A percentile compares a stretch with the other conserved stretches of the same genome.
Evolutionary conservation across 1,140 invertebrate species (phyloP).

Genomic region (Atopsyche davidsoni): DNA sequence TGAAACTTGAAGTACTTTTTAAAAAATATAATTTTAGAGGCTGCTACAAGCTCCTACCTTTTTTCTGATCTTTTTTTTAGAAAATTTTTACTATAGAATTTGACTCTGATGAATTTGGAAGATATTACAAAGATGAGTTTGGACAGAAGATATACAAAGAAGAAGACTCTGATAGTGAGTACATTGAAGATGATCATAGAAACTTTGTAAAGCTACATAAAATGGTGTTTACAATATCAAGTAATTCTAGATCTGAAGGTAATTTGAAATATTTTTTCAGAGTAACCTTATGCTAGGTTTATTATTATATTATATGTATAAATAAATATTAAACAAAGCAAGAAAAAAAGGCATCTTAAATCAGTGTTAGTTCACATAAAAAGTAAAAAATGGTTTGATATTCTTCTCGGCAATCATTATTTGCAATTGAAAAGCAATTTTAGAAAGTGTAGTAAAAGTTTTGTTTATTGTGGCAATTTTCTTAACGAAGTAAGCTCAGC

Average conservation of each 20-base stretch:
- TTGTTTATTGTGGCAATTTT: too few relatives aligned
- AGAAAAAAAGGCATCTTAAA: background rate
- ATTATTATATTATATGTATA: background rate
- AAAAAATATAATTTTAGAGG: too few relatives aligned
- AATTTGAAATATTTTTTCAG: background rate
- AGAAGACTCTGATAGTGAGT: slow-evolving; percentile 8
- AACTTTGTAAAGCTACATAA: slow-evolving; percentile 7
- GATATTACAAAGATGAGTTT: slow-evolving; percentile 7
- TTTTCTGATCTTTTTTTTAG: too few relatives aligned
- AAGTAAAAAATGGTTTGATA: too few relatives aligned
- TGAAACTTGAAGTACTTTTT: background rate
- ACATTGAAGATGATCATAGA: slow-evolving; percentile 8
- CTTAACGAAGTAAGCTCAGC: too few relatives aligned
- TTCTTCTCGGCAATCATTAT: too few relatives aligned
- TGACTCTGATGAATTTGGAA: slow-evolving; percentile 14
- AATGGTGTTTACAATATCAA: background rate
- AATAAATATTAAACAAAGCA: background rate
- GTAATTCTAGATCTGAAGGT: background rate
- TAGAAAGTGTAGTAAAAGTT: too few relatives aligned
- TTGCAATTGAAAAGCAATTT: too few relatives aligned
- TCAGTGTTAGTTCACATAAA: too few relatives aligned
- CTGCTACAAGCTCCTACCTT: too few relatives aligned
- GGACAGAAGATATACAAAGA: slow-evolving; percentile 14
- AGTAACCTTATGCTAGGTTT: background rate
- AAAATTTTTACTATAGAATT: slow-evolving; percentile 9